Conservation (phyloP, 2,113 vertebrate species). For the Entosphenus tridentatus region DNA sequence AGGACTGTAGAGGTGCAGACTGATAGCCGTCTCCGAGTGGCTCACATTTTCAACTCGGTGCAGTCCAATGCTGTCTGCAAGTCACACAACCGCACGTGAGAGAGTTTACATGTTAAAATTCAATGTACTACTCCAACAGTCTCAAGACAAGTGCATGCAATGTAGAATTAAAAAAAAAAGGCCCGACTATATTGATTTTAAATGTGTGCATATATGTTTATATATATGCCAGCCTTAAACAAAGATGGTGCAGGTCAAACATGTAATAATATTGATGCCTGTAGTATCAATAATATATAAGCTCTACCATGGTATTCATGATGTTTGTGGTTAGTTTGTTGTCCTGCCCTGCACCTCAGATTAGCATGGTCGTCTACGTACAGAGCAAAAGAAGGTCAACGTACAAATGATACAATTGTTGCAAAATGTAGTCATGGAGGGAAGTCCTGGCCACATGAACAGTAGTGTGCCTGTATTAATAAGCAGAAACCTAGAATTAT, state of each 20-base stretch:
- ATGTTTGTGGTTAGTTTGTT: too few relatives aligned
- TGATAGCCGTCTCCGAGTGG: slow-evolving; percentile 63
- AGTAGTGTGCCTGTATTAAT: neutral
- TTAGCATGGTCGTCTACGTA: too few relatives aligned
- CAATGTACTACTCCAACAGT: neutral
- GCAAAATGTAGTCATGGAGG: neutral
- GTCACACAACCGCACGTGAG: neutral
- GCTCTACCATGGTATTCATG: too few relatives aligned
- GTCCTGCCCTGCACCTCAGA: too few relatives aligned
- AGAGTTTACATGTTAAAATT: neutral
- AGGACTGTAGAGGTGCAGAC: slow-evolving; percentile 81
- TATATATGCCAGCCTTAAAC: too few relatives aligned
- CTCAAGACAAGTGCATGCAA: neutral
- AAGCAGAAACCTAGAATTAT: neutral
- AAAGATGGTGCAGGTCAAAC: too few relatives aligned
- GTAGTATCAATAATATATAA: too few relatives aligned
- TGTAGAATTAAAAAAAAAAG: neutral
- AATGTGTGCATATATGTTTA: neutral
- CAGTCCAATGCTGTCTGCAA: slow-evolving; percentile 59
- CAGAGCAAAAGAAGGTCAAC: neutral
- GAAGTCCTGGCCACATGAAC: neutral
- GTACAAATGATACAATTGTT: neutral
- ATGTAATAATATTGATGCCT: too few relatives aligned
- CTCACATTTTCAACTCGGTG: slow-evolving; percentile 88
- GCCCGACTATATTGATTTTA: neutral